These are phyloP conservation scores for Pemphigus obesinymphae DNA, from an alignment of 1,140 invertebrate genomes.

Conservation along the genomic window DNA sequence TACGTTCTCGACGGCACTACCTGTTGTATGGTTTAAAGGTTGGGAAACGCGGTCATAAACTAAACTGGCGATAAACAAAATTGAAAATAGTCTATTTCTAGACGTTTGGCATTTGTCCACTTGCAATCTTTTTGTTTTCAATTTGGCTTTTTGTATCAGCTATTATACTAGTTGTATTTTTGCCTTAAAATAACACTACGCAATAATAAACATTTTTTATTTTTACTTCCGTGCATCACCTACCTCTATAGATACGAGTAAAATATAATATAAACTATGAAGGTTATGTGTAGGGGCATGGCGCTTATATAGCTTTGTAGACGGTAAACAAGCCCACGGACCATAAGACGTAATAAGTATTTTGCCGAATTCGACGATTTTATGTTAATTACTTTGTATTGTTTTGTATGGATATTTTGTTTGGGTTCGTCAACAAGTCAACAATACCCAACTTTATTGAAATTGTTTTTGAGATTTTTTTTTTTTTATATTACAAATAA, in stretches of 20 bases:
- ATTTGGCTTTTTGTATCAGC: not conserved
- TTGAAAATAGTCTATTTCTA: slow-evolving; percentile 14
- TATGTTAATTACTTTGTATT: no score
- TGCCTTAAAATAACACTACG: slow-evolving; percentile 11
- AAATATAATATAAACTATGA: not conserved
- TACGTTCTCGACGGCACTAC: not conserved
- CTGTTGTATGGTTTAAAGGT: not conserved
- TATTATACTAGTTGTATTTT: not conserved
- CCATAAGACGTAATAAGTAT: not conserved
- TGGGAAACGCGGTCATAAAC: not conserved
- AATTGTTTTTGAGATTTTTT: no score
- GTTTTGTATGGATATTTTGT: no score
- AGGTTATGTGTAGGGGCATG: not conserved
- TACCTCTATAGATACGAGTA: no score
- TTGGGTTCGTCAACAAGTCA: no score
- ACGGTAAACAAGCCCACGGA: not conserved
- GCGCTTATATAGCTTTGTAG: not conserved
- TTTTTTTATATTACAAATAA: no score
- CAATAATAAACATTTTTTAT: not conserved
- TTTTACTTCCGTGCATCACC: slow-evolving; percentile 10
- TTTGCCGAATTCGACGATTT: not conserved
- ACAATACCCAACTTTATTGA: no score
- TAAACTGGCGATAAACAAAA: not conserved
- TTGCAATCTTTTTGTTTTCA: not conserved
- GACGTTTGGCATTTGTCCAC: not conserved